Percentiles rank a stretch among this genome's conserved stretches.
Evolutionary conservation across 2,797 vertebrate species (phyloP).

Genomic region (Spinus pinus): DNA sequence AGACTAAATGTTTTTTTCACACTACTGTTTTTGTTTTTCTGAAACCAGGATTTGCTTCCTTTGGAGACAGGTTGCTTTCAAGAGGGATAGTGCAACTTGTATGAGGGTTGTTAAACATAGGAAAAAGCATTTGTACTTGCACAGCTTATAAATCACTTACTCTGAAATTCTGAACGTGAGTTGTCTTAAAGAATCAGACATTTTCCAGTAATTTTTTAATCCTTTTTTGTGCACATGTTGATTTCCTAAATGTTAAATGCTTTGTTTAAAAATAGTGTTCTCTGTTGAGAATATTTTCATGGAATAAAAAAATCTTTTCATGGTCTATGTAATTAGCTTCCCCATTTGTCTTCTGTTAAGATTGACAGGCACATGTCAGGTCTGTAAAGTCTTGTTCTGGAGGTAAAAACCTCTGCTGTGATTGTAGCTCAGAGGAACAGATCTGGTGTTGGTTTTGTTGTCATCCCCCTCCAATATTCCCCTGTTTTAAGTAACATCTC

Average conservation of each 20-base stretch:
- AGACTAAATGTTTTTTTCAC: slow-evolving; percentile 72
- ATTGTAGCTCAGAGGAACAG: background rate
- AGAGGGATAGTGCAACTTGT: slow-evolving; percentile 69
- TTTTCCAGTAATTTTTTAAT: slow-evolving; percentile 82
- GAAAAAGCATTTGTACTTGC: slow-evolving; percentile 73
- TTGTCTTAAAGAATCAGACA: slow-evolving; percentile 78
- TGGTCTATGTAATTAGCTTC: slow-evolving; percentile 58
- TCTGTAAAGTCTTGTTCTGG: background rate
- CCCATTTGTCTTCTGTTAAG: slow-evolving; percentile 51
- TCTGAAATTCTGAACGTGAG: slow-evolving; percentile 73
- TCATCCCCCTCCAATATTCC: background rate
- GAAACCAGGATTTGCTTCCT: slow-evolving; percentile 72
- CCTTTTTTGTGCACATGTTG: slow-evolving; percentile 84
- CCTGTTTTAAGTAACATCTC: background rate
- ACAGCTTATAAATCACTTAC: slow-evolving; percentile 69
- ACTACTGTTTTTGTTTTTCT: slow-evolving; percentile 79
- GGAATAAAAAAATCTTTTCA: slow-evolving; percentile 84
- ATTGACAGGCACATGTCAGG: background rate
- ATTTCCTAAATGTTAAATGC: slow-evolving; percentile 88
- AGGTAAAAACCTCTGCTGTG: background rate
- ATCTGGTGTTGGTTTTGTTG: background rate
- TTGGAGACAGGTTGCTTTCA: slow-evolving; percentile 70
- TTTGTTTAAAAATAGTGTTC: slow-evolving; percentile 85
- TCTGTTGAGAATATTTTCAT: slow-evolving; percentile 90
- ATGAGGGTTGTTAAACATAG: slow-evolving; percentile 70